These are phyloP conservation scores for Ips nitidus DNA, from an alignment of 1,140 invertebrate genomes.

Conservation along the genomic window DNA sequence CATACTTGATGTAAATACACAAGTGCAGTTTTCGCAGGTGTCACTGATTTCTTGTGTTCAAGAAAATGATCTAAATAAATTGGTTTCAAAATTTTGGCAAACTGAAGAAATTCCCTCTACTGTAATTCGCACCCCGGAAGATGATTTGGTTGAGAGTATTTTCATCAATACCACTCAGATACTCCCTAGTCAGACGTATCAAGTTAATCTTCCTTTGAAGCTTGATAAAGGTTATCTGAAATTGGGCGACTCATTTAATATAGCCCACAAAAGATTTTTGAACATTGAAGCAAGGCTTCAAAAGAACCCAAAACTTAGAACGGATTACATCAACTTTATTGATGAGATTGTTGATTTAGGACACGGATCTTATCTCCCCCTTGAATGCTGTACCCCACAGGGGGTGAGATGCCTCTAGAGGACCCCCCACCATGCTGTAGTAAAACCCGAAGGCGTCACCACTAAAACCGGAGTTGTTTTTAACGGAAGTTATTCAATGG, in stretches of 20 bases:
- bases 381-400: conserved; percentile 8
- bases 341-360: conserved; percentile 41
- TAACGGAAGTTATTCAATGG: conserved; percentile 44
- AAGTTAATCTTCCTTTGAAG: conserved; percentile 25
- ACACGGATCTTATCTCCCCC: conserved; percentile 40
- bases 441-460: conserved; percentile 23
- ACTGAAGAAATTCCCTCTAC: not conserved
- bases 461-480: conserved; percentile 49
- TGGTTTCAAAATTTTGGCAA: not conserved
- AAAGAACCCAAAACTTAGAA: conserved; percentile 2
- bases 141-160: not conserved
- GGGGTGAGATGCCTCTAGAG: conserved; percentile 42
- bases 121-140: not conserved
- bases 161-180: not conserved
- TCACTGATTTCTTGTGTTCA: too few relatives aligned
- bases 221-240: conserved; percentile 5
- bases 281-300: conserved; percentile 24
- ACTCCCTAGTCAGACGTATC: conserved; percentile 1
- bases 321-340: conserved; percentile 44
- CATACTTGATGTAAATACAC: too few relatives aligned
- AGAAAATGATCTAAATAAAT: too few relatives aligned
- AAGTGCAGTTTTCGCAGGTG: too few relatives aligned
- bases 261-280: conserved; percentile 20
- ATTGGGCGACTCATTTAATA: conserved; percentile 14
- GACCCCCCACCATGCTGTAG: conserved; percentile 52